Evolutionary conservation across 2,888 invertebrate genomes (phyloP).

Genomic region (Cheilosia pagana): DNA sequence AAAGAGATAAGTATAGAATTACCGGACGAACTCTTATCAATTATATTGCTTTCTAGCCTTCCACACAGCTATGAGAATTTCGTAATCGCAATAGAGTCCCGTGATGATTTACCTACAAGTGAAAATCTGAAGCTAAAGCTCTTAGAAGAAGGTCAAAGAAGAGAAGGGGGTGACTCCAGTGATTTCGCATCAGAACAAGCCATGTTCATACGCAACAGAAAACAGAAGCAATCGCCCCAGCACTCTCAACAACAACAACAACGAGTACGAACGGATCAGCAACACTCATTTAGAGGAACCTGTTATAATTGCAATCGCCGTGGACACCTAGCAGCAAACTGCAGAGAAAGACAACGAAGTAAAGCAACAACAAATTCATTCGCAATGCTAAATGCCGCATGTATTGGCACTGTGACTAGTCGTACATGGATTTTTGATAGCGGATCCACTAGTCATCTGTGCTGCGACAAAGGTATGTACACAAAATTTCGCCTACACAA

Average conservation of each 20-base stretch:
- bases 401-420: background rate
- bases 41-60: conserved; percentile 35
- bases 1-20: too few species aligned
- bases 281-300: conserved; percentile 3
- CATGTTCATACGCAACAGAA: conserved; percentile 2
- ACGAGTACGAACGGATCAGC: background rate
- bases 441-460: conserved; percentile 24
- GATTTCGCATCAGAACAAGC: background rate
- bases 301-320: conserved; percentile 21
- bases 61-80: conserved; percentile 33
- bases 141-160: background rate
- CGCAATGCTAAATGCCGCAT: conserved; percentile 8
- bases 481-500: background rate
- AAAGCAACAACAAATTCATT: background rate
- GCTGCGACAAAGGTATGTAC: conserved; percentile 24
- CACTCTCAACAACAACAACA: conserved; percentile 21
- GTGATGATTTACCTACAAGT: conserved; percentile 18
- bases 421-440: conserved; percentile 34
- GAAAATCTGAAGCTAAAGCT: conserved; percentile 7
- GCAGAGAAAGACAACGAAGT: conserved; percentile 3
- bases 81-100: conserved; percentile 23
- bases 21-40: too few species aligned
- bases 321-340: conserved; percentile 1
- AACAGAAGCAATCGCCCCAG: background rate
- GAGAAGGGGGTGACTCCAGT: background rate